These are phyloP conservation scores for Chloroceryle aenea DNA, from an alignment of 2,113 vertebrate genomes.

Conservation along the genomic window DNA sequence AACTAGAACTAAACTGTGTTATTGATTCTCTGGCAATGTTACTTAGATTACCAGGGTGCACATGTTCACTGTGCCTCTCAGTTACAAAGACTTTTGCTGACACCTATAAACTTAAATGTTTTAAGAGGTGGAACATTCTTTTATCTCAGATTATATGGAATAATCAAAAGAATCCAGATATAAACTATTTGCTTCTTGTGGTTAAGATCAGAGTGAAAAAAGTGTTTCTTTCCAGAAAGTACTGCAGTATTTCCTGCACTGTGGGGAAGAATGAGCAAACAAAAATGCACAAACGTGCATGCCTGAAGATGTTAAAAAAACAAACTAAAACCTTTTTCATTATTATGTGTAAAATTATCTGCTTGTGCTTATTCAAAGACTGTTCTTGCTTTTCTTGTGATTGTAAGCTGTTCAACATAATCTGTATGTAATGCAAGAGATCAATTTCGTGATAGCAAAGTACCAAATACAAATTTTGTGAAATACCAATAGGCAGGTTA, in stretches of 20 bases:
- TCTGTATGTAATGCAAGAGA: neutral
- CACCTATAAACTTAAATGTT: neutral
- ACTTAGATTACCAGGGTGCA: neutral
- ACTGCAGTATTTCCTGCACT: neutral
- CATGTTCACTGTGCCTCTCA: neutral
- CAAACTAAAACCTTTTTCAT: neutral
- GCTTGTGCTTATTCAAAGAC: neutral
- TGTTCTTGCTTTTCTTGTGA: neutral
- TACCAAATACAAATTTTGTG: neutral
- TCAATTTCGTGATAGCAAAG: neutral
- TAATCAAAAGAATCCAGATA: neutral
- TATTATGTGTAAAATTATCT: neutral
- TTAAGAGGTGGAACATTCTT: neutral
- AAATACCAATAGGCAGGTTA: rapidly evolving
- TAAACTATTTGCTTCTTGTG: neutral
- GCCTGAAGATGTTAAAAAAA: neutral
- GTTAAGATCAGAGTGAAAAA: neutral
- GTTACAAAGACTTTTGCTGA: neutral
- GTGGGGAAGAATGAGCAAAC: neutral
- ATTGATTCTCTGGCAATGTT: neutral
- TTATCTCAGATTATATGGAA: neutral
- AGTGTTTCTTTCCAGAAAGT: neutral
- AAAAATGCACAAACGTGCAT: neutral
- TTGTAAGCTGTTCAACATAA: neutral
- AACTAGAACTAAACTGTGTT: neutral